Evolutionary conservation across 2,888 invertebrate genomes (phyloP), one percentile per base, ranked within the genome.

Genomic region (Hyles lineata): DNA sequence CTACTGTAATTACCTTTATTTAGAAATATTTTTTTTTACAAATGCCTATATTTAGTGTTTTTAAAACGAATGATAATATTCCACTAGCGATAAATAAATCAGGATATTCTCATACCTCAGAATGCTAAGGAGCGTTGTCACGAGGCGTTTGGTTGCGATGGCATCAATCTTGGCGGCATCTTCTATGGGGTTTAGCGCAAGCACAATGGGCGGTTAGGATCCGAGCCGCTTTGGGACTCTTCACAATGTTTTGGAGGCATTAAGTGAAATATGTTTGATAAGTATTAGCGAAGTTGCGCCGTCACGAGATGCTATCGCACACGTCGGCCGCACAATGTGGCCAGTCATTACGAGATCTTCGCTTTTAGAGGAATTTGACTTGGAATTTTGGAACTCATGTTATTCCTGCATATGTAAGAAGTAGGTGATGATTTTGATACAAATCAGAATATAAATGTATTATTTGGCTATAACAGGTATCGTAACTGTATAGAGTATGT

Each of bases 201-300:
- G 76, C 72, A 61, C 70, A 70, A 76, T 76, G 73, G 76, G 79
- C 91, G 91, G 91, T 89, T 87, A 91, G 92, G 83, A 62, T 76
- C 72, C 73, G 76, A 74, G 79, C 81, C 79, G 79, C 80, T 77
- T 77, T 81, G 85, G 84, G 84, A 83, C 82, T 79, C 76, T 74
- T 50, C 78, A 87, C 87, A 90, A 90, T 88, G 70, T 74, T 74
- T 73, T 76, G 76, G 74, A 76, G 72, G 75, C 74, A 75, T 80
- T 79, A 80, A 80, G 81, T 80, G 77, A 73, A 75, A 85, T 90
- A 91, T 90, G 80, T 70, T 74, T 74, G 91, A 91, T 92, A 89
- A 82, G 88, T 90, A 90, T 91, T 91, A 88, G 92, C 88, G 84
- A 89, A 91, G 89, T 84, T 89, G 90, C 92, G 87, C 86, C 87